phyloP scores from a whole-genome alignment of 2,113 vertebrate species.

The Coregonus clupeaformis region DNA sequence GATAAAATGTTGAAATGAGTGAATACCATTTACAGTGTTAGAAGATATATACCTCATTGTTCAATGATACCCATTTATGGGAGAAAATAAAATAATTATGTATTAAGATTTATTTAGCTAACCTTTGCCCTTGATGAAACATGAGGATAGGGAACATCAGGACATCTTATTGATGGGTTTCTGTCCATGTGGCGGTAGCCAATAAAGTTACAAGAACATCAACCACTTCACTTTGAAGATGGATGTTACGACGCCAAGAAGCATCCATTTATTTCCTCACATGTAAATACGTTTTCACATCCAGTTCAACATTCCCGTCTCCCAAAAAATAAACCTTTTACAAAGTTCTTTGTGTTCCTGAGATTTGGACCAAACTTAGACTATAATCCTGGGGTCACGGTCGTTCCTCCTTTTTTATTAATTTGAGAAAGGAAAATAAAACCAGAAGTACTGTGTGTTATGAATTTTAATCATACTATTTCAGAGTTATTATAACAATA shows the following conservation, averaged over 20 bases:
- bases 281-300: slow-evolving; percentile 6
- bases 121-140: not conserved
- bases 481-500: slow-evolving; percentile 31
- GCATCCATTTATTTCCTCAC: slow-evolving; percentile 13
- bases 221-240: slow-evolving; percentile 39
- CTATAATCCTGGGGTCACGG: slow-evolving; percentile 55
- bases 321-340: slow-evolving; percentile 23
- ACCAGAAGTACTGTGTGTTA: slow-evolving; percentile 12
- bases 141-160: slow-evolving; percentile 21
- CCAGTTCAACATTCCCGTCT: slow-evolving; percentile 17
- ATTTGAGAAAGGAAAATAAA: slow-evolving; percentile 28
- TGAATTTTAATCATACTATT: slow-evolving; percentile 23
- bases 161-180: slow-evolving; percentile 15
- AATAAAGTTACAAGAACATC: slow-evolving; percentile 18
- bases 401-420: slow-evolving; percentile 19
- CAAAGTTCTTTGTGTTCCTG: slow-evolving; percentile 61
- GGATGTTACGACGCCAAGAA: slow-evolving; percentile 20
- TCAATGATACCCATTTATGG: not conserved
- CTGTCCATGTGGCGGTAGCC: slow-evolving; percentile 26
- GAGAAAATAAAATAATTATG: not conserved
- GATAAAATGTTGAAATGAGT: too few relatives aligned
- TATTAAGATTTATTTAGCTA: not conserved
- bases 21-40: not conserved
- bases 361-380: slow-evolving; percentile 34
- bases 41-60: too few relatives aligned